A percentile compares a stretch with the other conserved stretches of the same genome.
phyloP scores from a whole-genome alignment of 2,113 vertebrate species.

The Mormyrus iriodes region DNA sequence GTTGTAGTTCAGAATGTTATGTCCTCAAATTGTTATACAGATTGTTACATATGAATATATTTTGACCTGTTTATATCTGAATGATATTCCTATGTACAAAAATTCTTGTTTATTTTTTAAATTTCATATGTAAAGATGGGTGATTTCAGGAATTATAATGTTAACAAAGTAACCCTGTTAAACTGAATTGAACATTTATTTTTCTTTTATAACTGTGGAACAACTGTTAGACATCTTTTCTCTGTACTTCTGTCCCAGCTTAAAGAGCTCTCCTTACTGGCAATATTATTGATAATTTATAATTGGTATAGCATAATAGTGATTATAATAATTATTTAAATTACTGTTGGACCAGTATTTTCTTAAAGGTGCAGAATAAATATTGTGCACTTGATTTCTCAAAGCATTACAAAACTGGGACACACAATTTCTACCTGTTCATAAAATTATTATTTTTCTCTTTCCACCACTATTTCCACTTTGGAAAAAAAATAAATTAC shows the following conservation, averaged over 20 bases:
- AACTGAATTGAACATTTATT: neutral
- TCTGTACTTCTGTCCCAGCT: neutral
- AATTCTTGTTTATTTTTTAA: conserved; percentile 89
- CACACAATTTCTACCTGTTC: neutral
- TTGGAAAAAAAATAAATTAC: neutral
- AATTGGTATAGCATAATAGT: conserved; percentile 35
- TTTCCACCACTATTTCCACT: neutral
- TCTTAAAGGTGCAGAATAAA: conserved; percentile 70
- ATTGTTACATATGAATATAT: conserved; percentile 65
- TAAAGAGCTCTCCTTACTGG: neutral
- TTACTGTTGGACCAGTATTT: conserved; percentile 72
- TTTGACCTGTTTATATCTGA: conserved; percentile 56
- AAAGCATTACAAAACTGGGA: conserved; percentile 74
- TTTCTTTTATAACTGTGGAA: neutral
- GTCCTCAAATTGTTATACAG: conserved; percentile 17
- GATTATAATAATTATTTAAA: conserved; percentile 75
- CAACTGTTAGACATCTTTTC: neutral
- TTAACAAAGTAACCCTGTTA: neutral
- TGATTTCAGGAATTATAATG: conserved; percentile 41
- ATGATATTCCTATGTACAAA: conserved; percentile 57
- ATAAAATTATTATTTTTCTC: neutral
- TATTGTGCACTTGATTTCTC: conserved; percentile 86
- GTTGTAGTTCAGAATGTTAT: conserved; percentile 68
- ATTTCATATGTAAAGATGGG: conserved; percentile 79
- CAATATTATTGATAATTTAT: neutral